Percentiles rank a stretch among this genome's conserved stretches.
Conservation (phyloP, 2,888 invertebrate species). For the Kuschelorhynchus macadamiae region DNA sequence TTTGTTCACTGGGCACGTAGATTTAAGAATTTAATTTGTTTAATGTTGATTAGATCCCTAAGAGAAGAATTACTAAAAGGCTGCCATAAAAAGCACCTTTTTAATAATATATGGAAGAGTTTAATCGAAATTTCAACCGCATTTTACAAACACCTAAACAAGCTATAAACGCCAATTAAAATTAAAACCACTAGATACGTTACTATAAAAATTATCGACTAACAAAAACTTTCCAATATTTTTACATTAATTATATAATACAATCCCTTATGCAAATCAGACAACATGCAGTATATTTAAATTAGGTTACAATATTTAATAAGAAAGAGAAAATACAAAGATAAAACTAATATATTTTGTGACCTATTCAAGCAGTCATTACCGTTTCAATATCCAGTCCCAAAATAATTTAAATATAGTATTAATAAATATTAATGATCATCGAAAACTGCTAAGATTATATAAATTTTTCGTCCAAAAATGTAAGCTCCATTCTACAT, state of each 20-base stretch:
- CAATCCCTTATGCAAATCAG: constrained; percentile 30
- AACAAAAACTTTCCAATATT: constrained; percentile 14
- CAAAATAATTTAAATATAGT: too few species aligned
- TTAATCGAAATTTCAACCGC: constrained; percentile 6
- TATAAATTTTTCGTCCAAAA: constrained; percentile 13
- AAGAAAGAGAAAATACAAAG: not conserved
- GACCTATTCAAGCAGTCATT: not conserved
- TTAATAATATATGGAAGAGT: constrained; percentile 23
- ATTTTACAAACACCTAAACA: constrained; percentile 17
- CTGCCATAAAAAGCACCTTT: constrained; percentile 13
- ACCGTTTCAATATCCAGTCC: too few species aligned
- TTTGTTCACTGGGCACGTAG: too few species aligned
- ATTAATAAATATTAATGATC: too few species aligned
- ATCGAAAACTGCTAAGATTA: constrained; percentile 1
- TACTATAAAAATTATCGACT: constrained; percentile 8
- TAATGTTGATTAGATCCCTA: not conserved
- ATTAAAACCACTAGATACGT: constrained; percentile 12
- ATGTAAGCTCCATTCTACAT: constrained; percentile 1
- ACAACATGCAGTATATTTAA: constrained; percentile 32
- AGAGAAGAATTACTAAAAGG: not conserved
- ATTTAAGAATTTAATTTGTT: not conserved
- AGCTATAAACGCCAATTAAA: constrained; percentile 19
- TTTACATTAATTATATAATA: constrained; percentile 27
- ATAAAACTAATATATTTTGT: not conserved
- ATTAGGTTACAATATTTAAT: constrained; percentile 34